Evolutionary conservation across 2,888 invertebrate genomes (phyloP).

Genomic region (Oscheius myriophilus): DNA sequence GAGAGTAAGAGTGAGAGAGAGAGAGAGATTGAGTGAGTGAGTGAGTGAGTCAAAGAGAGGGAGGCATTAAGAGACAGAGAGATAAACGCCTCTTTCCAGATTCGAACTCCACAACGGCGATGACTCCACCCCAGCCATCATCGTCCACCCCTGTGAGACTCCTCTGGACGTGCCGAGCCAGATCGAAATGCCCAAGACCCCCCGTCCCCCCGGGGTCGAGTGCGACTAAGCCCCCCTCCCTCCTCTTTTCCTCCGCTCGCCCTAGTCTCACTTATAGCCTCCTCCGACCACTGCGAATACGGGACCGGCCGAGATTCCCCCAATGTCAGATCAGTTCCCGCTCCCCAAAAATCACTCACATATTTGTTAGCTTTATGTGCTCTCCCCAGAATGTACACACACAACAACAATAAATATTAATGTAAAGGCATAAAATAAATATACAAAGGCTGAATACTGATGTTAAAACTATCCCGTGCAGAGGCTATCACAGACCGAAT

Average conservation of each 20-base stretch:
- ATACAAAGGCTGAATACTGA: not conserved
- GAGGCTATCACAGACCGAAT: conserved; percentile 19
- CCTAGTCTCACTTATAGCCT: conserved; percentile 18
- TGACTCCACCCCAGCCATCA: conserved; percentile 61
- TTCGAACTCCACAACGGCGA: conserved; percentile 69
- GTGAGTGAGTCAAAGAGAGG: not conserved
- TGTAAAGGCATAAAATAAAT: conserved; percentile 2
- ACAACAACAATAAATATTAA: not conserved
- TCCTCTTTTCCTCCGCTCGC: conserved; percentile 1
- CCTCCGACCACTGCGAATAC: conserved; percentile 12
- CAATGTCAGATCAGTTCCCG: conserved; percentile 16
- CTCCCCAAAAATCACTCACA: conserved; percentile 6
- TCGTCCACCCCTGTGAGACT: conserved; percentile 66
- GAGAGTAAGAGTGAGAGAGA: no score
- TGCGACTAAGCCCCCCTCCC: conserved; percentile 3
- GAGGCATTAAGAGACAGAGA: not conserved
- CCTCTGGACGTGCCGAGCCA: conserved; percentile 49
- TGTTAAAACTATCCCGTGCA: conserved; percentile 13
- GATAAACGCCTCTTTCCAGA: conserved; percentile 33
- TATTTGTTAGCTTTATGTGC: conserved; percentile 23
- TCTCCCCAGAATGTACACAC: conserved; percentile 5
- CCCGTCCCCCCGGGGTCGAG: conserved; percentile 47
- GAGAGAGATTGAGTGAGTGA: no score
- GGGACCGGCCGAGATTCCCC: conserved; percentile 6
- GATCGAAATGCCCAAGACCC: conserved; percentile 60